A percentile compares a stretch with the other conserved stretches of the same genome.
phyloP scores from a whole-genome alignment of 1,140 invertebrate genomes.

The Goniozus legneri region DNA sequence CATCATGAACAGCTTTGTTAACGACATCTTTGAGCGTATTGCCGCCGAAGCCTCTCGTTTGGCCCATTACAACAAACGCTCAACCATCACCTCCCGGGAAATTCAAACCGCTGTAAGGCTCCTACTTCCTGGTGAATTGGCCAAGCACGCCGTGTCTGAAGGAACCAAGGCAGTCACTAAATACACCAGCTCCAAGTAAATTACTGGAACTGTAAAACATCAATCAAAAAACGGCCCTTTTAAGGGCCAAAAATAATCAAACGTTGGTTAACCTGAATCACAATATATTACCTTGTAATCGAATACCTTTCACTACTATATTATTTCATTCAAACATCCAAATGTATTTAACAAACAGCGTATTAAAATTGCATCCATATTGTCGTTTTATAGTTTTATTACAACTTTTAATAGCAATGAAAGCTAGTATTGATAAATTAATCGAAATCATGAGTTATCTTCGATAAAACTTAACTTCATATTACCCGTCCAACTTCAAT shows the following conservation, averaged over 20 bases:
- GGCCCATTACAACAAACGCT: conserved; percentile 59
- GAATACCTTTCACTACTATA: background rate
- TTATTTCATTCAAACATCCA: background rate
- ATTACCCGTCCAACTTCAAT: too few species aligned
- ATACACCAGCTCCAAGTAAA: conserved; percentile 38
- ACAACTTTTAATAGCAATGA: background rate
- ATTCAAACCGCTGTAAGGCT: conserved; percentile 49
- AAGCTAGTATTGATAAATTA: background rate
- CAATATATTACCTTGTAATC: background rate
- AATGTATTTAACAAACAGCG: too few species aligned
- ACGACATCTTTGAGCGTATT: conserved; percentile 61
- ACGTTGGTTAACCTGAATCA: background rate
- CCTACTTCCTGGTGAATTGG: conserved; percentile 46
- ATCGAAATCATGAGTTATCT: too few species aligned
- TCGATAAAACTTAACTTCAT: too few species aligned
- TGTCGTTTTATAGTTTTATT: background rate
- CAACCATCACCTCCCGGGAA: conserved; percentile 47
- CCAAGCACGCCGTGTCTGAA: conserved; percentile 30
- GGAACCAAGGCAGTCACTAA: conserved; percentile 31
- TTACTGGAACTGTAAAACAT: conserved; percentile 9
- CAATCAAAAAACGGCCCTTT: conserved; percentile 25
- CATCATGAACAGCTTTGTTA: conserved; percentile 66
- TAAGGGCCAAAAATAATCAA: conserved; percentile 27
- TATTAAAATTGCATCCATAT: too few species aligned
- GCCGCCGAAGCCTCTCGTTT: conserved; percentile 57